A percentile compares a stretch with the other conserved stretches of the same genome.
phyloP scores from a whole-genome alignment of 2,113 vertebrate species.

The Entosphenus tridentatus region DNA sequence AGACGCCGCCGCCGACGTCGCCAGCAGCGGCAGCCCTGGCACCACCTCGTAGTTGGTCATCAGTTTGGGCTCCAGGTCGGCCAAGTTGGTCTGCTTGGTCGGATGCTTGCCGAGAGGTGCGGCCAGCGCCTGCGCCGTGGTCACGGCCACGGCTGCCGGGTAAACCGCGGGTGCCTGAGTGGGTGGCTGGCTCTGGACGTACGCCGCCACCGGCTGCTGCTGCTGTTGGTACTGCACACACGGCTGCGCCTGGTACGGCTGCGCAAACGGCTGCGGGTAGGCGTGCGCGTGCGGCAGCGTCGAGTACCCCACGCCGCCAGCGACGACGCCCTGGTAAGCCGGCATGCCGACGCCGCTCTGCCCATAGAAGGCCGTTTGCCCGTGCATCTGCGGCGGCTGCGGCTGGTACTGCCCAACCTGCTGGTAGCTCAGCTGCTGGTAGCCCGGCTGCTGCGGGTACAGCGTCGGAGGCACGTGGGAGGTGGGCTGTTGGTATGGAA shows the following conservation, averaged over 20 bases:
- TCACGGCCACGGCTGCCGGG: background rate
- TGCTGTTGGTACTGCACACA: background rate
- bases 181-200: slow-evolving; percentile 13
- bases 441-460: no score
- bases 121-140: background rate
- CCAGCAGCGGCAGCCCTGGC: slow-evolving; percentile 31
- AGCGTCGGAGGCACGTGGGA: background rate
- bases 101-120: slow-evolving; percentile 15
- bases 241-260: background rate
- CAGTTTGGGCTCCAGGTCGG: slow-evolving; percentile 74
- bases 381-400: no score
- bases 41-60: slow-evolving; percentile 90
- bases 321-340: no score
- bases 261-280: background rate
- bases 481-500: background rate
- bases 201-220: background rate
- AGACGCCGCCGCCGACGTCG: slow-evolving; percentile 18
- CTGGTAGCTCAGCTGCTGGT: no score
- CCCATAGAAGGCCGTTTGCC: no score
- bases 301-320: no score
- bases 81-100: slow-evolving; percentile 33
- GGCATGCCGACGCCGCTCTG: no score
- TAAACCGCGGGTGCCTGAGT: no score
- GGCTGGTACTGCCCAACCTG: no score
- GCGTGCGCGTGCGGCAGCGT: no score